These are phyloP conservation scores for Ommatoiulus sabulosus DNA, from an alignment of 2,888 invertebrate genomes.

Conservation along the genomic window DNA sequence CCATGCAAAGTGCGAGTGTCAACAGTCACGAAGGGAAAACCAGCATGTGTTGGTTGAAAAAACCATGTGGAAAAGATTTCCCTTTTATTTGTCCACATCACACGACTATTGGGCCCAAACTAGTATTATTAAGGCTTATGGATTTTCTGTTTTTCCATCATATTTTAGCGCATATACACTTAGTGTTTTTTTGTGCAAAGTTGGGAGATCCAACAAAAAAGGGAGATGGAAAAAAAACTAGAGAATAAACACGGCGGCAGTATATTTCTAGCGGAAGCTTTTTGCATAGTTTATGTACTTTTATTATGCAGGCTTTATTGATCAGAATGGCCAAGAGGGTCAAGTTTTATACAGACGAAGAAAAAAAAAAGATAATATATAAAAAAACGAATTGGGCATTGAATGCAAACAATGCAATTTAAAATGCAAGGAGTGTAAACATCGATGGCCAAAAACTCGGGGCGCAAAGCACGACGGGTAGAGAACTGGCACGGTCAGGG, in stretches of 20 bases:
- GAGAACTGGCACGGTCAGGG: neutral
- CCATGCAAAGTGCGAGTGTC: constrained; percentile 54
- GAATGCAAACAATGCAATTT: constrained; percentile 47
- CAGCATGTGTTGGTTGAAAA: constrained; percentile 41
- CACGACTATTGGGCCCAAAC: neutral
- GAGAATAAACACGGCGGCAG: constrained; percentile 26
- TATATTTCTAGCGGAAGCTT: constrained; percentile 41
- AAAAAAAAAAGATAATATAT: constrained; percentile 37
- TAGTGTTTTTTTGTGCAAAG: constrained; percentile 40
- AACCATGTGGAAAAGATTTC: constrained; percentile 2
- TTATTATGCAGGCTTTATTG: constrained; percentile 47
- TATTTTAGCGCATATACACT: constrained; percentile 40
- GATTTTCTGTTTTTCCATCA: constrained; percentile 32
- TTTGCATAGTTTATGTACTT: constrained; percentile 48
- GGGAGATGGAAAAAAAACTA: neutral
- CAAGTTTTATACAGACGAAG: constrained; percentile 14
- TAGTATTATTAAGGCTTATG: neutral
- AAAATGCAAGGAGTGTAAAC: constrained; percentile 32
- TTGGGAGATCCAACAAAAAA: constrained; percentile 41
- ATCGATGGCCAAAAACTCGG: neutral
- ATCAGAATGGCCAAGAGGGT: constrained; percentile 47
- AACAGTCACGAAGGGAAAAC: constrained; percentile 52
- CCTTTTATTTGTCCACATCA: constrained; percentile 42
- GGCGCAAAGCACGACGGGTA: neutral
- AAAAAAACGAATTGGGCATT: constrained; percentile 47